Percentiles rank a stretch among this genome's conserved stretches.
These are phyloP conservation scores for Sphaeramia orbicularis DNA, from an alignment of 2,797 vertebrate species.

Conservation along the genomic window DNA sequence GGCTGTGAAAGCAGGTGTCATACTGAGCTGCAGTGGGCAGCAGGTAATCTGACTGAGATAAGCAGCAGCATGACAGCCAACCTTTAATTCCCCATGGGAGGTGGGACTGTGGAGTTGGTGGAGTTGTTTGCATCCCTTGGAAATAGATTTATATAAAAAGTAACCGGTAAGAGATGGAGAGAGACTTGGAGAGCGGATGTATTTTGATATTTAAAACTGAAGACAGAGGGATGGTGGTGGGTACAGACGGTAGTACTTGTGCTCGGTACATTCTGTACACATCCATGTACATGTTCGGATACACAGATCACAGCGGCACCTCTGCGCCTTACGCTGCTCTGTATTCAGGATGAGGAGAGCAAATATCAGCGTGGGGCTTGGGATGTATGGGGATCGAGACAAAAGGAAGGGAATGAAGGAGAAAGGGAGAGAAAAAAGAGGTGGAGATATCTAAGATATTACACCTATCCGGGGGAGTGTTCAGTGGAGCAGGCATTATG, in stretches of 20 bases:
- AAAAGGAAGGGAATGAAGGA: slow-evolving; percentile 40
- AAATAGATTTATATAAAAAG: slow-evolving; percentile 57
- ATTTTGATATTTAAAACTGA: slow-evolving; percentile 40
- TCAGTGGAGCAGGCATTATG: slow-evolving; percentile 77
- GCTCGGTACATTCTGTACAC: slow-evolving; percentile 35
- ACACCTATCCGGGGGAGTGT: slow-evolving; percentile 70
- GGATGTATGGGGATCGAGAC: slow-evolving; percentile 42
- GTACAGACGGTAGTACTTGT: slow-evolving; percentile 1
- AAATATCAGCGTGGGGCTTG: slow-evolving; percentile 65
- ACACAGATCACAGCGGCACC: slow-evolving; percentile 62
- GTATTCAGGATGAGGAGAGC: slow-evolving; percentile 74
- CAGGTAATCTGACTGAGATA: slow-evolving; percentile 71
- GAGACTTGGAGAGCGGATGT: slow-evolving; percentile 25
- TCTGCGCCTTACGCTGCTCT: slow-evolving; percentile 57
- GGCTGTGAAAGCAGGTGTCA: slow-evolving; percentile 69
- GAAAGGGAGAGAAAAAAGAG: slow-evolving; percentile 42
- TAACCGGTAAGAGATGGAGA: slow-evolving; percentile 23
- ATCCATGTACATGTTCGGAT: slow-evolving; percentile 33
- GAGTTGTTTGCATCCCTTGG: slow-evolving; percentile 25
- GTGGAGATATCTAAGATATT: slow-evolving; percentile 74
- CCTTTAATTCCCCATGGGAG: slow-evolving; percentile 76
- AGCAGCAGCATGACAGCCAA: slow-evolving; percentile 71
- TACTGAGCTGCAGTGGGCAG: slow-evolving; percentile 59
- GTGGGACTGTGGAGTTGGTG: slow-evolving; percentile 44
- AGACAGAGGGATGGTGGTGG: slow-evolving; percentile 9